Evolutionary conservation across 2,113 vertebrate species (phyloP).

Genomic region (Natator depressus): DNA sequence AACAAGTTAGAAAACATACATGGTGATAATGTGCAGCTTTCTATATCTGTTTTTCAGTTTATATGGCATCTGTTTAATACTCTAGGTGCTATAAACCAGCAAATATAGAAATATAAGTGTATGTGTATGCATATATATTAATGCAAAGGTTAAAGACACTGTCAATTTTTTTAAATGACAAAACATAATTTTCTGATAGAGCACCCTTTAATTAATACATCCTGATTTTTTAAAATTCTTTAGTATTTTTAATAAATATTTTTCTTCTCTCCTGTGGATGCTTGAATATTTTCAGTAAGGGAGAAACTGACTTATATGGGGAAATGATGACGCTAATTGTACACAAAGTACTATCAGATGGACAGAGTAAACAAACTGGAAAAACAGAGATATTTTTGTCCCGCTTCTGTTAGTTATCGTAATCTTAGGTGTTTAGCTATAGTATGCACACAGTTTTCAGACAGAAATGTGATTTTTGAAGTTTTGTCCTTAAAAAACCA

Average conservation of each 20-base stretch:
- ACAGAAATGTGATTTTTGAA: neutral
- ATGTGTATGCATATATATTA: neutral
- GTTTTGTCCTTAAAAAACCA: neutral
- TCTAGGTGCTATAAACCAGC: neutral
- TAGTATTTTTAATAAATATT: neutral
- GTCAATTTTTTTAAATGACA: neutral
- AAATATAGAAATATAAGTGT: neutral
- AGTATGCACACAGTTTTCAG: neutral
- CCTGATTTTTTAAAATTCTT: neutral
- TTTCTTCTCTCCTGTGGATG: neutral
- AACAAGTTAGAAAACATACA: neutral
- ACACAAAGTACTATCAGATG: neutral
- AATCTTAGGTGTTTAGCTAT: neutral
- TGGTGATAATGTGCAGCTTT: neutral
- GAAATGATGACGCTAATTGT: neutral
- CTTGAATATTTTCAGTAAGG: neutral
- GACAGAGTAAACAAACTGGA: neutral
- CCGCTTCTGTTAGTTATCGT: neutral
- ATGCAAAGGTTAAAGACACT: neutral
- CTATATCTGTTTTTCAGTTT: neutral
- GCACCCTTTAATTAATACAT: neutral
- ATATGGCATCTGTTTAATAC: neutral
- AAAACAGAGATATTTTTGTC: neutral
- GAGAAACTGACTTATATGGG: neutral
- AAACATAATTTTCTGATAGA: neutral